These are phyloP conservation scores for Penaeus vannamei DNA, from an alignment of 1,140 invertebrate species.

Conservation along the genomic window DNA sequence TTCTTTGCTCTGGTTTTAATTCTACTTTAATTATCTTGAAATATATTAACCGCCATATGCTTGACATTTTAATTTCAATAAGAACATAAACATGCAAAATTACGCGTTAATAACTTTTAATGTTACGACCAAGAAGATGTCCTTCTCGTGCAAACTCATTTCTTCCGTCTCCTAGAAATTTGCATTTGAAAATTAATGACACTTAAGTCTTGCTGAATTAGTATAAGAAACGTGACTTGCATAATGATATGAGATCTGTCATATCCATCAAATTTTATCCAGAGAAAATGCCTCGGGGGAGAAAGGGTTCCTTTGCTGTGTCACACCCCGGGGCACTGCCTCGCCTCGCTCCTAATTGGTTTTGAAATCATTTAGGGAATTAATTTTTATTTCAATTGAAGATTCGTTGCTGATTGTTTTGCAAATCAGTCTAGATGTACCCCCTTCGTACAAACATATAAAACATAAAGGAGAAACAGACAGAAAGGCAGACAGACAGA, in stretches of 20 bases:
- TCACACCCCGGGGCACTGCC: too few species aligned
- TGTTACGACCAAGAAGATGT: constrained; percentile 17
- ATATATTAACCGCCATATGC: constrained; percentile 34
- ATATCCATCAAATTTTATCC: constrained; percentile 34
- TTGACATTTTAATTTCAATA: constrained; percentile 51
- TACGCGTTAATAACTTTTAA: constrained; percentile 41
- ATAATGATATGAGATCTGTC: constrained; percentile 46
- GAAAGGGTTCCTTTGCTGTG: too few species aligned
- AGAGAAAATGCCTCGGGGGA: too few species aligned
- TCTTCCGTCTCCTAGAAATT: constrained; percentile 43
- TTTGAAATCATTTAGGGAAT: too few species aligned
- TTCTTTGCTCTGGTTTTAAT: constrained; percentile 35
- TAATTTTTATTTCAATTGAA: too few species aligned
- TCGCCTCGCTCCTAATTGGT: too few species aligned
- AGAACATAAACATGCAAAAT: constrained; percentile 36
- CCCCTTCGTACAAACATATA: too few species aligned
- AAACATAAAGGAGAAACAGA: too few species aligned
- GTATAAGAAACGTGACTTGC: constrained; percentile 54
- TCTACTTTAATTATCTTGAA: constrained; percentile 51
- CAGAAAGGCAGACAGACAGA: too few species aligned
- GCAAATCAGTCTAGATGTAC: too few species aligned
- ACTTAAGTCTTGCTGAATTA: constrained; percentile 40
- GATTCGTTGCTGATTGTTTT: too few species aligned
- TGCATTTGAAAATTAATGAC: constrained; percentile 44
- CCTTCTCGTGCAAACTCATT: constrained; percentile 24